These are phyloP conservation scores for Euphonia xanthogaster DNA, from an alignment of 2,797 vertebrate genomes.

Conservation along the genomic window DNA sequence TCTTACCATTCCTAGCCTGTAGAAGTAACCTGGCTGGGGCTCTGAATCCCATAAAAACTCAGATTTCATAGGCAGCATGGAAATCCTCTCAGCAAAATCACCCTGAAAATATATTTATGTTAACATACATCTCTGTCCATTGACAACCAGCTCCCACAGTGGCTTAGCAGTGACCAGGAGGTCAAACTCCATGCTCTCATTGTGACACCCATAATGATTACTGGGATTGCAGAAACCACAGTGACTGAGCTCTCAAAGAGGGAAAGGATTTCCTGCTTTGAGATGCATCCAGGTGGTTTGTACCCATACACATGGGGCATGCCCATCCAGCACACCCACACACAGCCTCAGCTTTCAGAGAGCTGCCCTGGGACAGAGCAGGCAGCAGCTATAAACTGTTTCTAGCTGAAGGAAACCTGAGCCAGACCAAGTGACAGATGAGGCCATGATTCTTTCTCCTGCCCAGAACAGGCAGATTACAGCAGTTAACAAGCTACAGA, in stretches of 20 bases:
- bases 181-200: not conserved
- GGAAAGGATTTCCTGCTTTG: not conserved
- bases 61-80: not conserved
- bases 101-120: not conserved
- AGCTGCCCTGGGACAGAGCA: not conserved
- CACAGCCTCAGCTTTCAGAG: rapidly evolving
- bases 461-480: not conserved
- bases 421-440: not conserved
- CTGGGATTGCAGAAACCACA: not conserved
- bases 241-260: not conserved
- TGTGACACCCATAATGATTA: not conserved
- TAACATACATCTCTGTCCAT: not conserved
- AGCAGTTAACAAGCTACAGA: not conserved
- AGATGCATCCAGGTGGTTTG: rapidly evolving
- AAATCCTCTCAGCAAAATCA: not conserved
- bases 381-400: not conserved
- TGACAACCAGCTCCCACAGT: not conserved
- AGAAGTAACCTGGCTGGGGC: not conserved
- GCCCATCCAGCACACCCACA: not conserved
- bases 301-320: no score
- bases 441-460: not conserved
- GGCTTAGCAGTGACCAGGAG: not conserved
- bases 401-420: not conserved
- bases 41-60: not conserved
- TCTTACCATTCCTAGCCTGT: not conserved